A percentile compares a stretch with the other conserved stretches of the same genome.
Evolutionary conservation across 2,888 invertebrate genomes (phyloP).

Genomic region (Spisula subtruncata): DNA sequence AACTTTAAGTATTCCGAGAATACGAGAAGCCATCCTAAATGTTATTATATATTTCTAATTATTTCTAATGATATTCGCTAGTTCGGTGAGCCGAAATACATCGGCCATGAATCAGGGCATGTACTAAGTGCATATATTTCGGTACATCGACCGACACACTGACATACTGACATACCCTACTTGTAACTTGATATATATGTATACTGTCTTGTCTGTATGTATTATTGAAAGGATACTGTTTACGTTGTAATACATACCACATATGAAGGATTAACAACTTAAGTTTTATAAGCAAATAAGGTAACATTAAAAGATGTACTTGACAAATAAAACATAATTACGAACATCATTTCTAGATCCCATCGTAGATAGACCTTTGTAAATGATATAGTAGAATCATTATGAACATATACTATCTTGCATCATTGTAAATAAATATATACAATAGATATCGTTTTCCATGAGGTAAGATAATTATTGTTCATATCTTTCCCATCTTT

Average conservation of each 20-base stretch:
- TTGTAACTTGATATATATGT: background rate
- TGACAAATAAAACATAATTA: background rate
- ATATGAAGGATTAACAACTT: background rate
- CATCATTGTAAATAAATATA: background rate
- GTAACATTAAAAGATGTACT: background rate
- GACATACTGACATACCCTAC: background rate
- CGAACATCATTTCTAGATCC: background rate
- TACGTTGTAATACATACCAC: background rate
- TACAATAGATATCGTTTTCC: background rate
- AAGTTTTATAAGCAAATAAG: background rate
- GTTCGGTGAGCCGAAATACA: no score
- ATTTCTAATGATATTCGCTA: no score
- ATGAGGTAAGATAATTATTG: background rate
- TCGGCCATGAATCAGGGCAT: no score
- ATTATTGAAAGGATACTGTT: background rate
- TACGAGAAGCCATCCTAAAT: no score
- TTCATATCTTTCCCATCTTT: background rate
- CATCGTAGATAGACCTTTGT: constrained; percentile 5
- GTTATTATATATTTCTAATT: no score
- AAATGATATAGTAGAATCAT: background rate
- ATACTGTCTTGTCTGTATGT: background rate
- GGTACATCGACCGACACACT: background rate
- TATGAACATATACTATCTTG: background rate
- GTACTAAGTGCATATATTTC: no score
- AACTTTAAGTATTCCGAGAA: no score